phyloP scores from a whole-genome alignment of 2,113 vertebrate species.

The Hepsetus odoe region DNA sequence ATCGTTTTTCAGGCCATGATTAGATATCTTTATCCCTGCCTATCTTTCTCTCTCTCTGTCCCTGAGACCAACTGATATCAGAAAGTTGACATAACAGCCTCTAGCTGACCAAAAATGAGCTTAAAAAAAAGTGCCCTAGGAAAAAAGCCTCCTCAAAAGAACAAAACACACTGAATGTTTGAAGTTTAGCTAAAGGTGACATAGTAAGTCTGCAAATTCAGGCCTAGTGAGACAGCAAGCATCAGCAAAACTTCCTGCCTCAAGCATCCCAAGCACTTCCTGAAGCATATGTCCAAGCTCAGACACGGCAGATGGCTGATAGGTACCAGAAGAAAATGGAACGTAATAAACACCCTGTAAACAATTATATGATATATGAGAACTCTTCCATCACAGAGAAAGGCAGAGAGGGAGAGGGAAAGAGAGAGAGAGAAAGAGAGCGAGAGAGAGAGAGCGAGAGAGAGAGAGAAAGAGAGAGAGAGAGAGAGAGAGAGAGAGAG shows the following conservation, averaged over 20 bases:
- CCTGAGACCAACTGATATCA: not conserved
- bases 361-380: conserved; percentile 33
- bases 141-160: not conserved
- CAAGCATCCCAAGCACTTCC: not conserved
- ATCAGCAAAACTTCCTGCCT: not conserved
- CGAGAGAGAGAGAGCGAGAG: not conserved
- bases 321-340: not conserved
- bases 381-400: too few relatives aligned
- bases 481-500: conserved; percentile 4
- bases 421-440: not conserved
- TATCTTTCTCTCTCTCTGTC: not conserved
- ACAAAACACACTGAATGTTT: not conserved
- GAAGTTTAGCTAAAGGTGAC: not conserved
- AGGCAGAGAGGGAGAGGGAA: not conserved
- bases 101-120: not conserved
- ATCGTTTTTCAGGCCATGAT: not conserved
- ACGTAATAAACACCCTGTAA: conserved; percentile 17
- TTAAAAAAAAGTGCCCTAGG: not conserved
- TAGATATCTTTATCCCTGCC: not conserved
- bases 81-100: not conserved
- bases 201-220: conserved; percentile 1
- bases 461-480: not conserved
- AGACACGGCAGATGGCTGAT: conserved; percentile 37
- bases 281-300: conserved; percentile 37
- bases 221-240: conserved; percentile 11